Percentiles rank a stretch among this genome's conserved stretches.
Conservation (phyloP, 2,113 vertebrate genomes). For the Conger conger region DNA sequence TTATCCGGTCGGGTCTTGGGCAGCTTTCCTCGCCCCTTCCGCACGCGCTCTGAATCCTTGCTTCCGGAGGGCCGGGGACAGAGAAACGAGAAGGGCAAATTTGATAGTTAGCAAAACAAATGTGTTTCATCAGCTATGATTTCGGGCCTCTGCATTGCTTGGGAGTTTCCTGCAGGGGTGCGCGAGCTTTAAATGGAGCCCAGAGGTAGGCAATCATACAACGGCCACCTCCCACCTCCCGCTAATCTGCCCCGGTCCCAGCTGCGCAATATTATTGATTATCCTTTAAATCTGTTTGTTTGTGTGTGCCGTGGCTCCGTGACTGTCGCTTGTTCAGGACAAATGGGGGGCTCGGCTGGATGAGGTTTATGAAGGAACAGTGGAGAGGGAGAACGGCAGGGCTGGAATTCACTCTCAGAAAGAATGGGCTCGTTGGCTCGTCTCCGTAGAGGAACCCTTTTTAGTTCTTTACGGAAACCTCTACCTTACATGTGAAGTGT, state of each 20-base stretch:
- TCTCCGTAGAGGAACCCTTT: no score
- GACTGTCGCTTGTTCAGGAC: slow-evolving; percentile 12
- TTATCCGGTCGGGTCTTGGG: not conserved
- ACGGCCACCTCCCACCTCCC: not conserved
- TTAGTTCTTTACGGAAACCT: no score
- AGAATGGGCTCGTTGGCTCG: no score
- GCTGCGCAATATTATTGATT: slow-evolving; percentile 38
- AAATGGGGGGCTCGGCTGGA: not conserved
- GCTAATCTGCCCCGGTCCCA: slow-evolving; percentile 29
- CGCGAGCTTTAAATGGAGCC: slow-evolving; percentile 11
- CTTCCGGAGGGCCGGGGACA: not conserved
- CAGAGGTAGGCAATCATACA: slow-evolving; percentile 27
- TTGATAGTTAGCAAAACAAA: slow-evolving; percentile 29
- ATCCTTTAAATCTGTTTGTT: slow-evolving; percentile 23
- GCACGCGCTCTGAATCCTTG: not conserved
- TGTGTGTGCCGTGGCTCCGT: not conserved
- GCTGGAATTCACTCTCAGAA: no score
- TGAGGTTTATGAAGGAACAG: not conserved
- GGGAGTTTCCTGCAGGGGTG: slow-evolving; percentile 12
- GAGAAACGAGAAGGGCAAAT: slow-evolving; percentile 6
- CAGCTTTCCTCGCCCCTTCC: not conserved
- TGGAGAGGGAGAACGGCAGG: not conserved
- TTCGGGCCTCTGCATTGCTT: not conserved
- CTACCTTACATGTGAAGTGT: no score
- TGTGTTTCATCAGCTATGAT: slow-evolving; percentile 28